phyloP scores from a whole-genome alignment of 2,888 invertebrate genomes.

The Melieria crassipennis region DNA sequence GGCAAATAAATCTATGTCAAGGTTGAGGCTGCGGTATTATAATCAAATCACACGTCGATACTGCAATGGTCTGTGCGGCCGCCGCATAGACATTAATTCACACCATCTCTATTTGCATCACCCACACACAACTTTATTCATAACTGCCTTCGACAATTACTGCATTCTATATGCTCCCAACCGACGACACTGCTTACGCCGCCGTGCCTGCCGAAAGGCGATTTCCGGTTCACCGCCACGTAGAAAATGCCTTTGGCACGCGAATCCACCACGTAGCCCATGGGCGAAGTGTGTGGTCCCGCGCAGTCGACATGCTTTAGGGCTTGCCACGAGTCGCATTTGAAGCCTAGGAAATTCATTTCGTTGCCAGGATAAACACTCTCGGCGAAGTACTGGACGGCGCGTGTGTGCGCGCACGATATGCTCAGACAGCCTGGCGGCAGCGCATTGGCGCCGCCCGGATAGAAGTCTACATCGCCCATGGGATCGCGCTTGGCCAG shows the following conservation, averaged over 20 bases:
- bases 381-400: conserved; percentile 59
- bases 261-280: conserved; percentile 54
- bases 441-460: conserved; percentile 55
- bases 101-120: too few relatives aligned
- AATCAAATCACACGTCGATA: neutral
- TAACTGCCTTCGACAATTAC: conserved; percentile 1
- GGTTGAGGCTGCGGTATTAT: neutral
- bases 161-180: conserved; percentile 10
- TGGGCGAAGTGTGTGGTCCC: conserved; percentile 41
- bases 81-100: too few relatives aligned
- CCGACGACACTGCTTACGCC: neutral
- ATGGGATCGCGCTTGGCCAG: conserved; percentile 56
- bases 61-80: too few relatives aligned
- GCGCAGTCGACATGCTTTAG: conserved; percentile 49
- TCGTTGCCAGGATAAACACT: conserved; percentile 56
- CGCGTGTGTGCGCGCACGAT: conserved; percentile 56
- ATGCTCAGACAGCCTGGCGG: conserved; percentile 56
- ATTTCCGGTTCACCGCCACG: conserved; percentile 51
- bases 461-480: conserved; percentile 62
- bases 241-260: conserved; percentile 54
- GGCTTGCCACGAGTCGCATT: conserved; percentile 52
- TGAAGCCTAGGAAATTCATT: conserved; percentile 50
- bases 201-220: conserved; percentile 53
- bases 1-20: neutral
- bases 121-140: too few relatives aligned